These are phyloP conservation scores for Drosophila sechellia DNA, from an alignment of 1,140 invertebrate species.

Conservation along the genomic window DNA sequence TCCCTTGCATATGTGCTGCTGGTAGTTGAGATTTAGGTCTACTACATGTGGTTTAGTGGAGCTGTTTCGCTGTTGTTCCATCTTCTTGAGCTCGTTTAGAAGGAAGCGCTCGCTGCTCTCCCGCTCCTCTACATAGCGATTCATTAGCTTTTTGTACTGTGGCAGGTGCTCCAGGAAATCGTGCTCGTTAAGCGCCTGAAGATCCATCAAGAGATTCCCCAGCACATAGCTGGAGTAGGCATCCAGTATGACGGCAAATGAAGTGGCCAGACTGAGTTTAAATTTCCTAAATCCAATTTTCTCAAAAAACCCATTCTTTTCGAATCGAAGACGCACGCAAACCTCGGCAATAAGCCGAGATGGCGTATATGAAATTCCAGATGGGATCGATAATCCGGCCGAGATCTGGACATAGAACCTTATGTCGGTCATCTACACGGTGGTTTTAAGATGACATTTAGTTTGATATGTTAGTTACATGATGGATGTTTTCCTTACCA, in stretches of 20 bases:
- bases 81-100: constrained; percentile 61
- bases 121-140: constrained; percentile 68
- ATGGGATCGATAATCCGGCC: constrained; percentile 36
- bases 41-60: constrained; percentile 54
- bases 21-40: constrained; percentile 64
- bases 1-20: constrained; percentile 75
- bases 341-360: constrained; percentile 72
- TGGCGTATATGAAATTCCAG: constrained; percentile 55
- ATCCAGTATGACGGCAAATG: constrained; percentile 74
- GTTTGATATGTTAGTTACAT: neutral
- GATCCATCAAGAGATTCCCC: constrained; percentile 71
- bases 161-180: constrained; percentile 56
- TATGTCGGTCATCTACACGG: constrained; percentile 71
- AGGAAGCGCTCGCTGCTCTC: constrained; percentile 71
- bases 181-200: constrained; percentile 71
- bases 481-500: constrained; percentile 35
- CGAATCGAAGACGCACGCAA: constrained; percentile 56
- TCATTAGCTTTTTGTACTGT: constrained; percentile 63
- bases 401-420: constrained; percentile 70
- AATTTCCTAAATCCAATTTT: constrained; percentile 65
- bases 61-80: constrained; percentile 64
- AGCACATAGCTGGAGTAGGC: constrained; percentile 76
- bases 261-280: constrained; percentile 47
- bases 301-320: constrained; percentile 71
- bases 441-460: neutral